Evolutionary conservation across 2,113 vertebrate genomes (phyloP).

Genomic region (Pterocles gutturalis): DNA sequence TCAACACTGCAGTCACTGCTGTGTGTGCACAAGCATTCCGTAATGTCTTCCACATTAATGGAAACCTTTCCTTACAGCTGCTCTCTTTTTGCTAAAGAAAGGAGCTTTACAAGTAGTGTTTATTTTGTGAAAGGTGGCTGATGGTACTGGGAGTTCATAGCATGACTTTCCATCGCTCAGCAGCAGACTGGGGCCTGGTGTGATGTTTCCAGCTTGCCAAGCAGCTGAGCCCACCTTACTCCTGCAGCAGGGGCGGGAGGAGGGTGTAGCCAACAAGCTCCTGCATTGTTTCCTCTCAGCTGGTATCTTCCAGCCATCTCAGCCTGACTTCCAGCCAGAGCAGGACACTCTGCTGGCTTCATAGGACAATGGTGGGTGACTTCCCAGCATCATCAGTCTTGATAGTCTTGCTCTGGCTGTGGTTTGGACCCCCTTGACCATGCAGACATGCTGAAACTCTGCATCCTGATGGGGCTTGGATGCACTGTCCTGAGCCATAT

Average conservation of each 20-base stretch:
- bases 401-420: background rate
- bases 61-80: background rate
- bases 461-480: background rate
- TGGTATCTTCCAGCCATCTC: background rate
- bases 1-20: background rate
- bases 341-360: background rate
- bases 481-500: background rate
- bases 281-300: background rate
- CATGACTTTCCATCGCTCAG: accelerated
- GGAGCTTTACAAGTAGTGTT: background rate
- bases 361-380: background rate
- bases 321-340: background rate
- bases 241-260: background rate
- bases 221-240: background rate
- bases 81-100: background rate
- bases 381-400: background rate
- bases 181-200: accelerated
- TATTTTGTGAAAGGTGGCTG: background rate
- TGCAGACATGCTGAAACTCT: background rate
- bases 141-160: background rate
- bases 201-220: background rate
- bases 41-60: background rate
- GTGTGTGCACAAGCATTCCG: background rate
- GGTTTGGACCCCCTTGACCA: background rate
- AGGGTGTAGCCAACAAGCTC: background rate